phyloP scores from a whole-genome alignment of 2,113 vertebrate genomes.

The Gyps fulvus region DNA sequence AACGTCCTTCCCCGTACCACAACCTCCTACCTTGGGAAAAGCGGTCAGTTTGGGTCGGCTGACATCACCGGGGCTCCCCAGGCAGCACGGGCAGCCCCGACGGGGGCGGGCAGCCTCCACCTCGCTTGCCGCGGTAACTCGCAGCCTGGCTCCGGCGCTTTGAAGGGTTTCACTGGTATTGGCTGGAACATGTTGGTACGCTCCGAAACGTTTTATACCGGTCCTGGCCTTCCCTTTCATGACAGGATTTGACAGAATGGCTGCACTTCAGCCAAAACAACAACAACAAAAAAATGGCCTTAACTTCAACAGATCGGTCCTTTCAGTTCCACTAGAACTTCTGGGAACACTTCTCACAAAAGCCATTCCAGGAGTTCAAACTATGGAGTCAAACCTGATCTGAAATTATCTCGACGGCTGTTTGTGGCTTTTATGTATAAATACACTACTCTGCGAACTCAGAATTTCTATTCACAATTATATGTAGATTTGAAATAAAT shows the following conservation, averaged over 20 bases:
- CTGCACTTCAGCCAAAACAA: background rate
- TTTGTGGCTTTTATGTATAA: background rate
- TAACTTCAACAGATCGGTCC: fast-evolving
- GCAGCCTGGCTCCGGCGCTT: fast-evolving
- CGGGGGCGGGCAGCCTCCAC: background rate
- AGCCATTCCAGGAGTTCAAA: background rate
- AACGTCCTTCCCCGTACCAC: background rate
- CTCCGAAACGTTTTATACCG: background rate
- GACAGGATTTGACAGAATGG: background rate
- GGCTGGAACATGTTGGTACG: fast-evolving
- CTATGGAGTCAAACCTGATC: background rate
- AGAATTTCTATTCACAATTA: background rate
- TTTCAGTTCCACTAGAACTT: background rate
- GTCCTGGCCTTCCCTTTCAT: background rate
- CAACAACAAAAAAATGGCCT: background rate
- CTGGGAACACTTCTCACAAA: background rate
- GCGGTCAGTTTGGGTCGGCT: fast-evolving
- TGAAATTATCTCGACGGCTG: background rate
- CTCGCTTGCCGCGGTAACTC: fast-evolving
- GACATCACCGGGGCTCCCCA: background rate
- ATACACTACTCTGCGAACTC: background rate
- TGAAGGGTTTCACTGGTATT: background rate
- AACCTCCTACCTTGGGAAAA: background rate
- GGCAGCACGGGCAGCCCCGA: background rate
- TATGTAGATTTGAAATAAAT: background rate